Conservation (phyloP, 2,797 vertebrate genomes). For the Coregonus suidteri region DNA sequence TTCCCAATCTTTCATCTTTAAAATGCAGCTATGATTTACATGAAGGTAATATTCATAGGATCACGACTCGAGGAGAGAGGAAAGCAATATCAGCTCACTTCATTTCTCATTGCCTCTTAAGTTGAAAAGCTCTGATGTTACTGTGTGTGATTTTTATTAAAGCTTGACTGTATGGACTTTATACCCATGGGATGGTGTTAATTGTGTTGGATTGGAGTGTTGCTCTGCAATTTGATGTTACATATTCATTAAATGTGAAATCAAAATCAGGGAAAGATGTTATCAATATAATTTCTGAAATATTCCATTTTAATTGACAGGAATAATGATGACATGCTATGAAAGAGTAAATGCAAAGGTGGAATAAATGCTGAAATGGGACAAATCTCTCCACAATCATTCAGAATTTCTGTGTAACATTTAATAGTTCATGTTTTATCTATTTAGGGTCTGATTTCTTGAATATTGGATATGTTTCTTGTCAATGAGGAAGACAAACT, state of each 20-base stretch:
- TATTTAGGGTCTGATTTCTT: too few relatives aligned
- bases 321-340: neutral
- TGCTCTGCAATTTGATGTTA: neutral
- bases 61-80: neutral
- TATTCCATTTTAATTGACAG: neutral
- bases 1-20: too few relatives aligned
- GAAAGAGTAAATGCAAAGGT: neutral
- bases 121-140: conserved; percentile 8
- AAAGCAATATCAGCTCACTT: neutral
- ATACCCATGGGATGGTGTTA: neutral
- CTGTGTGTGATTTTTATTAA: neutral
- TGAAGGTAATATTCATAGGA: too few relatives aligned
- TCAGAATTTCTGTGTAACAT: too few relatives aligned
- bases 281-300: neutral
- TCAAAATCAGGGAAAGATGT: neutral
- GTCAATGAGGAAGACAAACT: too few relatives aligned
- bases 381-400: too few relatives aligned
- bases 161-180: too few relatives aligned
- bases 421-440: too few relatives aligned
- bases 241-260: neutral
- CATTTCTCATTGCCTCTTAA: conserved; percentile 10
- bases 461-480: too few relatives aligned
- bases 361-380: neutral
- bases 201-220: neutral
- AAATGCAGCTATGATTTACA: too few relatives aligned